Evolutionary conservation across 2,113 vertebrate species (phyloP).

Genomic region (Loxodonta africana): DNA sequence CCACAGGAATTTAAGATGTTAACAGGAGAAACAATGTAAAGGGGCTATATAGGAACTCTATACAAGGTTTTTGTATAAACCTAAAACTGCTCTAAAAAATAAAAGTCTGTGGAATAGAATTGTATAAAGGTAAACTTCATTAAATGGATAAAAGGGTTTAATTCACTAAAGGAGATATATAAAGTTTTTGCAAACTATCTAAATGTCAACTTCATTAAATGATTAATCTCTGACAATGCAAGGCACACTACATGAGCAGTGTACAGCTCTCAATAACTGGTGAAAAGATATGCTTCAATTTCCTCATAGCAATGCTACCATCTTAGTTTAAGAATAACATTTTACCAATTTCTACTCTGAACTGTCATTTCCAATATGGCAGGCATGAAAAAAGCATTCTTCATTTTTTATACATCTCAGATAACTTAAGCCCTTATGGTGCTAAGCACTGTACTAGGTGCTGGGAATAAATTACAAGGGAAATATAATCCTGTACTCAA

Average conservation of each 20-base stretch:
- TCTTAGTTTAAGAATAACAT: conserved; percentile 43
- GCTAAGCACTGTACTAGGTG: not conserved
- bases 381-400: conserved; percentile 6
- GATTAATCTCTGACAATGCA: conserved; percentile 24
- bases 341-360: not conserved
- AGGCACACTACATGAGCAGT: not conserved
- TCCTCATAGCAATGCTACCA: conserved; percentile 8
- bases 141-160: not conserved
- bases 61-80: too few relatives aligned
- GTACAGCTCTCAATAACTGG: conserved; percentile 24
- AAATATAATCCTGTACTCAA: not conserved
- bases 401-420: conserved; percentile 27
- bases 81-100: too few relatives aligned
- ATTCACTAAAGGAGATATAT: not conserved
- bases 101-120: too few relatives aligned
- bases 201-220: conserved; percentile 40
- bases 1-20: too few relatives aligned
- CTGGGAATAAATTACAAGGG: not conserved
- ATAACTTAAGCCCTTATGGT: conserved; percentile 22
- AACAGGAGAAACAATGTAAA: too few relatives aligned
- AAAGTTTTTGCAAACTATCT: not conserved
- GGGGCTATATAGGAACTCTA: too few relatives aligned
- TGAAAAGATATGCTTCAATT: conserved; percentile 17
- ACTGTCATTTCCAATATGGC: not conserved
- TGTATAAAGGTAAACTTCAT: not conserved